Evolutionary conservation across 2,888 invertebrate species (phyloP).

Genomic region (Acanthosepion pharaonis): DNA sequence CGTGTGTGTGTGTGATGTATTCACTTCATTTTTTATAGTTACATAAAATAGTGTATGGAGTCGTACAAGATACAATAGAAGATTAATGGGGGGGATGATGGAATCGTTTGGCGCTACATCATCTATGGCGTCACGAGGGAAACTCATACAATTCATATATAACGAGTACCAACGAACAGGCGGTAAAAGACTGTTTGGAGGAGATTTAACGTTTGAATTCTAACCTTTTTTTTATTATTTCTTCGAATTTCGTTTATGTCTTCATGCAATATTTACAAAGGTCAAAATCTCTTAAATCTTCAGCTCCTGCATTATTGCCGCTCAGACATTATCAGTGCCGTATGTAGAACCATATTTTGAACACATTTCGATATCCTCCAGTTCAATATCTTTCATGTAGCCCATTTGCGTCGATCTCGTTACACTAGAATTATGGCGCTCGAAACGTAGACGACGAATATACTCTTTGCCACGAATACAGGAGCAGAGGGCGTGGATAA

Average conservation of each 20-base stretch:
- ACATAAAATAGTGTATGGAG: neutral
- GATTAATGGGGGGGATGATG: neutral
- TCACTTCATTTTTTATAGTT: neutral
- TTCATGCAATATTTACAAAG: neutral
- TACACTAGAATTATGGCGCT: conserved; percentile 49
- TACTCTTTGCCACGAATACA: conserved; percentile 50
- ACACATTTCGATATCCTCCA: conserved; percentile 40
- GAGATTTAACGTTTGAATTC: neutral
- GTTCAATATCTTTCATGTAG: conserved; percentile 1
- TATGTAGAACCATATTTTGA: conserved; percentile 44
- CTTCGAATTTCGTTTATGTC: neutral
- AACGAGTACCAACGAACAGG: neutral
- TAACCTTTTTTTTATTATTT: neutral
- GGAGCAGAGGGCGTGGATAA: conserved; percentile 62
- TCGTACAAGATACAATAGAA: neutral
- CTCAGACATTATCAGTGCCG: conserved; percentile 37
- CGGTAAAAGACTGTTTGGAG: neutral
- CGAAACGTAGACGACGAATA: conserved; percentile 44
- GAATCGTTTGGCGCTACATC: neutral
- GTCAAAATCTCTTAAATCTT: neutral
- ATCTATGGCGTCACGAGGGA: neutral
- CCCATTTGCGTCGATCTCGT: conserved; percentile 47
- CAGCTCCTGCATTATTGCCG: neutral
- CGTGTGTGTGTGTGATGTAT: neutral
- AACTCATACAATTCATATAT: neutral